These are phyloP conservation scores for Drosophila suboccidentalis DNA, from an alignment of 2,888 invertebrate species.

Conservation along the genomic window DNA sequence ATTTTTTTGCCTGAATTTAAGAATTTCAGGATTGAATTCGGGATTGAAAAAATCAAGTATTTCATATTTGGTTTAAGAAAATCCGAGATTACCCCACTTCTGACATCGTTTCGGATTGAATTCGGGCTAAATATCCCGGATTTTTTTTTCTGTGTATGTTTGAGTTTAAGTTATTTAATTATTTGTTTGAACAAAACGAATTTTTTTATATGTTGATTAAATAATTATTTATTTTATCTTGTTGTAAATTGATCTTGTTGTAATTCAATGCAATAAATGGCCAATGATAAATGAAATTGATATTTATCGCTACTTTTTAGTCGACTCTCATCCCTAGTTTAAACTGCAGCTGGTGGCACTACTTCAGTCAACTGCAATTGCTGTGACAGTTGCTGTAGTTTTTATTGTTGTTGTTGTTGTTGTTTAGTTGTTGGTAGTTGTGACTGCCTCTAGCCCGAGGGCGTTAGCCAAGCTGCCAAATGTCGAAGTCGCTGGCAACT, in stretches of 20 bases:
- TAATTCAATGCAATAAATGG: neutral
- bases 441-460: constrained; percentile 50
- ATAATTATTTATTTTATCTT: too few species aligned
- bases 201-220: too few species aligned
- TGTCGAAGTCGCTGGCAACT: constrained; percentile 47
- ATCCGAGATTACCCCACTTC: too few species aligned
- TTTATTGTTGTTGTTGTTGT: constrained; percentile 5
- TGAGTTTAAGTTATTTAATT: too few species aligned
- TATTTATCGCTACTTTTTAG: neutral
- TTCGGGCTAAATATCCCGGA: too few species aligned
- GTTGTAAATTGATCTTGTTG: neutral
- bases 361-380: constrained; percentile 9
- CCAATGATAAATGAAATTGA: neutral
- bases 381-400: constrained; percentile 2
- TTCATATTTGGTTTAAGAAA: too few species aligned
- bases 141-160: too few species aligned
- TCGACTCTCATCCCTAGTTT: neutral
- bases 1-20: too few species aligned
- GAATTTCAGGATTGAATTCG: too few species aligned
- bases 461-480: constrained; percentile 73
- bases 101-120: too few species aligned
- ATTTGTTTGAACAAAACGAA: too few species aligned
- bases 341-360: constrained; percentile 29
- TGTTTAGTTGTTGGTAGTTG: constrained; percentile 8
- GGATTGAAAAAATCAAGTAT: too few species aligned